These are phyloP conservation scores for Microctonus aethiopoides DNA, from an alignment of 2,888 invertebrate species.

Conservation along the genomic window DNA sequence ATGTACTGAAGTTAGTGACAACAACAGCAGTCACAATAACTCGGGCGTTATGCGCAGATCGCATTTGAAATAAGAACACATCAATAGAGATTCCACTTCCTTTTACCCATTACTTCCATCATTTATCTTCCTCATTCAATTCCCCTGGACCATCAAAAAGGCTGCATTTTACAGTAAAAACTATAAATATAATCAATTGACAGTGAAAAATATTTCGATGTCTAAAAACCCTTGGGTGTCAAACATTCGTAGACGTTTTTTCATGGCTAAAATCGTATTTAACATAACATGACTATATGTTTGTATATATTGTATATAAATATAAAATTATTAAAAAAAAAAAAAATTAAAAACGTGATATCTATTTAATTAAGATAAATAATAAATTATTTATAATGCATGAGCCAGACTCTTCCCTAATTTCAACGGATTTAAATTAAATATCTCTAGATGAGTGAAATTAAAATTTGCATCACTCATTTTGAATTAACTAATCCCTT, in stretches of 20 bases:
- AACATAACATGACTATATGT: conserved; percentile 46
- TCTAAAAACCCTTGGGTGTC: conserved; percentile 10
- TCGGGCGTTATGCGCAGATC: neutral
- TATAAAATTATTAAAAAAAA: conserved; percentile 54
- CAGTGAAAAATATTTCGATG: conserved; percentile 5
- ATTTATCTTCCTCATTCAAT: neutral
- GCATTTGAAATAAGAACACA: neutral
- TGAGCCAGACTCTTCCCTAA: no score
- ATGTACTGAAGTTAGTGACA: neutral
- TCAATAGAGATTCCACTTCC: conserved; percentile 1
- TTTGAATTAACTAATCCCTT: no score
- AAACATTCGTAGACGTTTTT: conserved; percentile 4
- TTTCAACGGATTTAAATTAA: no score
- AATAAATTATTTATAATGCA: no score
- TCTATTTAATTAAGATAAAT: no score
- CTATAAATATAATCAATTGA: conserved; percentile 17
- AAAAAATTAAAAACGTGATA: no score
- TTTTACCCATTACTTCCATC: neutral
- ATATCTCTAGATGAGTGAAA: no score
- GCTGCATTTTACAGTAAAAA: conserved; percentile 19
- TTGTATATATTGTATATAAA: conserved; percentile 65
- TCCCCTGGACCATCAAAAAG: conserved; percentile 11
- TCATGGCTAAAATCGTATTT: conserved; percentile 2
- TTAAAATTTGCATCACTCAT: no score
- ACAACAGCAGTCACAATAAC: neutral